Conservation (phyloP, 2,888 invertebrate species). For the Acrocyrtus sp. region DNA sequence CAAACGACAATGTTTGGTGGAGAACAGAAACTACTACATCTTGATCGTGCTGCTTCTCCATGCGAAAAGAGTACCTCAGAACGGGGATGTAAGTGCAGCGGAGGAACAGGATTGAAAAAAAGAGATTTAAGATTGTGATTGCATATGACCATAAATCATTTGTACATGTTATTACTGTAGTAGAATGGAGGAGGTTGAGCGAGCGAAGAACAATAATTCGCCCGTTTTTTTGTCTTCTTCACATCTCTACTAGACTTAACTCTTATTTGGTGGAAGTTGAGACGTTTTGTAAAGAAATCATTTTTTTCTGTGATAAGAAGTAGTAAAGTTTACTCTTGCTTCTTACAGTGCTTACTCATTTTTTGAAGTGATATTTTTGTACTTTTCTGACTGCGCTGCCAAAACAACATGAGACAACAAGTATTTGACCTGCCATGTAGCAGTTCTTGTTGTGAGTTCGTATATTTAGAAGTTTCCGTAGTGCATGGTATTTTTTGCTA, state of each 20-base stretch:
- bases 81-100: neutral
- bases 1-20: too few relatives aligned
- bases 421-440: too few relatives aligned
- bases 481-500: too few relatives aligned
- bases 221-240: too few relatives aligned
- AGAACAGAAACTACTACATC: slow-evolving; percentile 5
- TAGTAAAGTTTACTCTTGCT: too few relatives aligned
- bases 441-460: too few relatives aligned
- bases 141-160: slow-evolving; percentile 46
- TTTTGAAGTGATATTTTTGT: too few relatives aligned
- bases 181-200: slow-evolving; percentile 11
- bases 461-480: too few relatives aligned
- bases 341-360: too few relatives aligned
- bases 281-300: slow-evolving; percentile 24
- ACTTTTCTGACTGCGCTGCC: too few relatives aligned
- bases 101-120: slow-evolving; percentile 15
- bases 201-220: slow-evolving; percentile 4
- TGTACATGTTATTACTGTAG: slow-evolving; percentile 38
- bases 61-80: slow-evolving; percentile 14
- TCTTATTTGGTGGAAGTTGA: neutral
- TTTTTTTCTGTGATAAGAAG: slow-evolving; percentile 24
- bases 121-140: slow-evolving; percentile 46
- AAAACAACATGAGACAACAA: too few relatives aligned
- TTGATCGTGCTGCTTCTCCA: slow-evolving; percentile 34
- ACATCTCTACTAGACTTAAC: neutral